Evolutionary conservation across 2,113 vertebrate species (phyloP).

Genomic region (Donacobius atricapilla): DNA sequence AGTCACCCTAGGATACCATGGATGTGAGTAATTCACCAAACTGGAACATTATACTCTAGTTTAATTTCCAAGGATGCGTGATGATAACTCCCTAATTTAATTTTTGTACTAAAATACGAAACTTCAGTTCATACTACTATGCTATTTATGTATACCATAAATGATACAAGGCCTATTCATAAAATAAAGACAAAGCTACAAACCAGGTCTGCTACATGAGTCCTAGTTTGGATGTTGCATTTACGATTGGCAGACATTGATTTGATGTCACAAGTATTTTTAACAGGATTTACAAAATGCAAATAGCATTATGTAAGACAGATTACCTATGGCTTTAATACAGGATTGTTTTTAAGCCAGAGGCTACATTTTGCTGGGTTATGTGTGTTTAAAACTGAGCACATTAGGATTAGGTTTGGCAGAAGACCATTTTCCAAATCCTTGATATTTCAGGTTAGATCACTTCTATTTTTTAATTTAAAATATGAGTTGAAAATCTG

Average conservation of each 20-base stretch:
- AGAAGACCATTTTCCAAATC: not conserved
- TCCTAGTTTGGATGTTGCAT: not conserved
- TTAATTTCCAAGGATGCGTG: not conserved
- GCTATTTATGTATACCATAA: not conserved
- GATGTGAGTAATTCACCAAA: not conserved
- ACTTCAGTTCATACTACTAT: not conserved
- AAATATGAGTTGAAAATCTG: not conserved
- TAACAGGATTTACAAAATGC: constrained; percentile 42
- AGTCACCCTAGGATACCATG: no score
- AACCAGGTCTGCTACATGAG: not conserved
- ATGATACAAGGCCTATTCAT: not conserved
- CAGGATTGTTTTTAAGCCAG: constrained; percentile 41
- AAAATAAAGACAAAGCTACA: not conserved
- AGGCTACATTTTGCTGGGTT: constrained; percentile 43
- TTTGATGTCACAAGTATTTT: constrained; percentile 51
- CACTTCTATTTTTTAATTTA: not conserved
- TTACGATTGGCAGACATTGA: constrained; percentile 25
- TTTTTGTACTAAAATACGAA: not conserved
- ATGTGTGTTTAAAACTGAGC: not conserved
- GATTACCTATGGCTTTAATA: constrained; percentile 63
- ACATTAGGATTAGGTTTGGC: not conserved
- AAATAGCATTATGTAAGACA: constrained; percentile 60
- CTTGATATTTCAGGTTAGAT: not conserved
- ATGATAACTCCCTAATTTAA: not conserved
- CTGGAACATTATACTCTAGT: not conserved